Percentiles rank a stretch among this genome's conserved stretches.
Evolutionary conservation across 2,797 vertebrate species (phyloP).

Genomic region (Scolopax bukidnonensis): DNA sequence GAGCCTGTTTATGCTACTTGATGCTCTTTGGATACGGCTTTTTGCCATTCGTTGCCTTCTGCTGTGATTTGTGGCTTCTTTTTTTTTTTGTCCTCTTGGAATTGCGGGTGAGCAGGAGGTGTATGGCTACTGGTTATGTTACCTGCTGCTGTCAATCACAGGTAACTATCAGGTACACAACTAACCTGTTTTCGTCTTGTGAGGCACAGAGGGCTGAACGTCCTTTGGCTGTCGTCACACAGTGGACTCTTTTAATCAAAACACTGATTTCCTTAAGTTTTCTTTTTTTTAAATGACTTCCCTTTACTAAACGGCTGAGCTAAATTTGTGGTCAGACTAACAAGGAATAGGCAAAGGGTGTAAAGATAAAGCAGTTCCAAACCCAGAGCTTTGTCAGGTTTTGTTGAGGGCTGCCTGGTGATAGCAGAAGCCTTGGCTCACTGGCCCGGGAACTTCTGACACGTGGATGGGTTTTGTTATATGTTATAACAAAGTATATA

Average conservation of each 20-base stretch:
- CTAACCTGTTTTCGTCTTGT: background rate
- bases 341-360: background rate
- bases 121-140: rapidly evolving
- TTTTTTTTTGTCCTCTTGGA: background rate
- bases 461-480: background rate
- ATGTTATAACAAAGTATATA: too few relatives aligned
- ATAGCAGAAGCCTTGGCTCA: background rate
- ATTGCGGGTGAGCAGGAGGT: rapidly evolving
- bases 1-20: background rate
- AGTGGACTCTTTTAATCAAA: background rate
- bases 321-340: background rate
- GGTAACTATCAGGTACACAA: rapidly evolving
- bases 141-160: background rate
- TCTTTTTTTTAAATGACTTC: background rate
- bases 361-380: background rate
- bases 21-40: background rate
- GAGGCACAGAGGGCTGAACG: too few relatives aligned
- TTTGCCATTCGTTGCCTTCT: background rate
- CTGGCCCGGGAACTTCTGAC: background rate
- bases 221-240: rapidly evolving
- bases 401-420: background rate
- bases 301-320: background rate
- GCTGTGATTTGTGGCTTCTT: background rate
- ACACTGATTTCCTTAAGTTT: background rate
- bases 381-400: background rate